Percentiles rank a stretch among this genome's conserved stretches.
These are phyloP conservation scores for Steinernema scapterisci DNA, from an alignment of 2,888 invertebrate genomes.

Conservation along the genomic window DNA sequence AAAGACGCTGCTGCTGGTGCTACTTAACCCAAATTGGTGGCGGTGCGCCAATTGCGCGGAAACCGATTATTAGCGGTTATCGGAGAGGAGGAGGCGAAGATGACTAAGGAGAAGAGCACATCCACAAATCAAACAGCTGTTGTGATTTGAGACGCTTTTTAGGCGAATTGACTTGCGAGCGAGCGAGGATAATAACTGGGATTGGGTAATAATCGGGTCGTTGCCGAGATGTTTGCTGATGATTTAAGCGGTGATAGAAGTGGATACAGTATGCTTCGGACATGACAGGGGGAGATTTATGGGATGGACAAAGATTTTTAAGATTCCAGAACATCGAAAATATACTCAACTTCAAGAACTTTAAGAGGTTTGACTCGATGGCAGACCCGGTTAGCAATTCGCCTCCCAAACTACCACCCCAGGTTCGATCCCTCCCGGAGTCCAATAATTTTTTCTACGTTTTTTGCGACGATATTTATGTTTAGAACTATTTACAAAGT, in stretches of 20 bases:
- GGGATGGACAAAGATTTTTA: too few species aligned
- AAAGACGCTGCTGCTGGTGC: not conserved
- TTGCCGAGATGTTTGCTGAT: not conserved
- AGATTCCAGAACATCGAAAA: too few species aligned
- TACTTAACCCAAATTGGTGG: conserved; percentile 31
- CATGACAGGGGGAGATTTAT: too few species aligned
- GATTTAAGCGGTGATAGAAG: not conserved
- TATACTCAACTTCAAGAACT: too few species aligned
- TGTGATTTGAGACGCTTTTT: conserved; percentile 30
- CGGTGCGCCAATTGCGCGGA: conserved; percentile 24
- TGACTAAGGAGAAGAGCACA: too few species aligned
- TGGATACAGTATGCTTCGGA: not conserved
- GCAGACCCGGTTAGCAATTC: too few species aligned
- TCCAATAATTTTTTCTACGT: too few species aligned
- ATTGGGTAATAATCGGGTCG: conserved; percentile 2
- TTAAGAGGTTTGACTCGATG: too few species aligned
- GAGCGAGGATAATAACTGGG: not conserved
- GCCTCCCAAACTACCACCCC: too few species aligned
- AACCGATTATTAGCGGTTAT: conserved; percentile 32
- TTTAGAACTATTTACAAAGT: not conserved
- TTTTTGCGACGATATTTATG: not conserved
- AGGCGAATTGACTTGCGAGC: not conserved
- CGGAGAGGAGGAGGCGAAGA: not conserved
- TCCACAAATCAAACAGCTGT: conserved; percentile 28
- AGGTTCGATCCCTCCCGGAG: too few species aligned